phyloP scores from a whole-genome alignment of 2,888 invertebrate genomes.

The Colletes collaris region DNA sequence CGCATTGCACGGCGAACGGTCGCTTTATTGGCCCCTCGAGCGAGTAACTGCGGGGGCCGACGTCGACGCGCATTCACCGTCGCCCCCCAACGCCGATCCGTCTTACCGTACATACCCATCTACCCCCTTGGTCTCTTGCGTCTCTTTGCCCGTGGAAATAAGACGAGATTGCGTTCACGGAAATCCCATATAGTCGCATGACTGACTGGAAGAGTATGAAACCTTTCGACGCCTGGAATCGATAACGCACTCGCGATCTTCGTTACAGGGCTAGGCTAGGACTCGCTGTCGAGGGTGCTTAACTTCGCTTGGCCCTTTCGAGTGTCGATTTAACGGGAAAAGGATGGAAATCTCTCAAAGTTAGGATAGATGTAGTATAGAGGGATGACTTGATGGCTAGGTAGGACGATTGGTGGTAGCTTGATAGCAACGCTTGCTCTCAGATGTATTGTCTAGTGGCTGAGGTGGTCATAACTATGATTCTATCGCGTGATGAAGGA shows the following conservation, averaged over 20 bases:
- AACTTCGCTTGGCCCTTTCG: background rate
- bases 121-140: conserved; percentile 4
- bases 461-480: no score
- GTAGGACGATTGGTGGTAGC: no score
- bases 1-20: conserved; percentile 32
- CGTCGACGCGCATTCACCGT: conserved; percentile 22
- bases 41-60: conserved; percentile 29
- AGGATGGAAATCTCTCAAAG: no score
- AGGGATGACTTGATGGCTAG: no score
- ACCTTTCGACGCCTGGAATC: conserved; percentile 56
- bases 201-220: conserved; percentile 64
- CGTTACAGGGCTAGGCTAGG: conserved; percentile 18
- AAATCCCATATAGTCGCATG: conserved; percentile 58
- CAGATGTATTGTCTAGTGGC: no score
- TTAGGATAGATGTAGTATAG: no score
- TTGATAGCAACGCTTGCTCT: no score
- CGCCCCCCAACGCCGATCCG: conserved; percentile 31
- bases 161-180: conserved; percentile 65
- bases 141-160: conserved; percentile 56
- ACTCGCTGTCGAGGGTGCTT: background rate
- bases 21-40: conserved; percentile 59
- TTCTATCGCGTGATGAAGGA: no score
- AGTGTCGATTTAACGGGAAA: background rate
- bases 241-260: conserved; percentile 47
- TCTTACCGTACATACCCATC: conserved; percentile 39